A percentile compares a stretch with the other conserved stretches of the same genome.
Evolutionary conservation across 1,140 invertebrate species (phyloP).

Genomic region (Triops cancriformis): DNA sequence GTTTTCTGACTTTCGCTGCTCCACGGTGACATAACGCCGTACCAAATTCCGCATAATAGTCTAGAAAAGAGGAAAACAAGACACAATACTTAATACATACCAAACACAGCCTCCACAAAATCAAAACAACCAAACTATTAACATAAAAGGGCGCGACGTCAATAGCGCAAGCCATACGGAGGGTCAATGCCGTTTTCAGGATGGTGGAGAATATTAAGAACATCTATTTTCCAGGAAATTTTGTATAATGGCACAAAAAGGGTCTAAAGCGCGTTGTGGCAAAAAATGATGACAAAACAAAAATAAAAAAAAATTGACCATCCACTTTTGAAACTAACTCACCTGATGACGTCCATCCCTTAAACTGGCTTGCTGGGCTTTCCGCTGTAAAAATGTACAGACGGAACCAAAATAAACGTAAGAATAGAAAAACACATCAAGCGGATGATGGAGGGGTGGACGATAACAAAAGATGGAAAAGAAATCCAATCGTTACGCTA

Average conservation of each 20-base stretch:
- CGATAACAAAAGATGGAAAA: slow-evolving; percentile 23
- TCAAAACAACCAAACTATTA: neutral
- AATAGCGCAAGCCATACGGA: neutral
- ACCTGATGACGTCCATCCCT: slow-evolving; percentile 80
- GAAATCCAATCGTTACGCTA: neutral
- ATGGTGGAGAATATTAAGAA: neutral
- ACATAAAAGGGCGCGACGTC: slow-evolving; percentile 15
- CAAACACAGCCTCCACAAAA: neutral
- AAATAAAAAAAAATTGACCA: slow-evolving; percentile 1
- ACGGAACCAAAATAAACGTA: slow-evolving; percentile 19
- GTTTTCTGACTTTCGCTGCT: slow-evolving; percentile 84
- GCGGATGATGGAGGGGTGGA: slow-evolving; percentile 18
- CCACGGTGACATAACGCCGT: slow-evolving; percentile 87
- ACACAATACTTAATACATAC: neutral
- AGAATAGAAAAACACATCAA: slow-evolving; percentile 13
- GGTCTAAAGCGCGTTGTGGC: too few species aligned
- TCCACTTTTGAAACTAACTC: slow-evolving; percentile 31
- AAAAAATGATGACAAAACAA: neutral
- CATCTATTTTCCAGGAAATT: neutral
- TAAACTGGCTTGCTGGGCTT: slow-evolving; percentile 80
- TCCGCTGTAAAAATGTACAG: slow-evolving; percentile 52
- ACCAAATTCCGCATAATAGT: slow-evolving; percentile 93
- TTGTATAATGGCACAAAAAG: neutral
- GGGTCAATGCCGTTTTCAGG: slow-evolving; percentile 4
- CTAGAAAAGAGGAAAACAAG: slow-evolving; percentile 42